phyloP scores from a whole-genome alignment of 2,888 invertebrate species.

The Tipula unca region DNA sequence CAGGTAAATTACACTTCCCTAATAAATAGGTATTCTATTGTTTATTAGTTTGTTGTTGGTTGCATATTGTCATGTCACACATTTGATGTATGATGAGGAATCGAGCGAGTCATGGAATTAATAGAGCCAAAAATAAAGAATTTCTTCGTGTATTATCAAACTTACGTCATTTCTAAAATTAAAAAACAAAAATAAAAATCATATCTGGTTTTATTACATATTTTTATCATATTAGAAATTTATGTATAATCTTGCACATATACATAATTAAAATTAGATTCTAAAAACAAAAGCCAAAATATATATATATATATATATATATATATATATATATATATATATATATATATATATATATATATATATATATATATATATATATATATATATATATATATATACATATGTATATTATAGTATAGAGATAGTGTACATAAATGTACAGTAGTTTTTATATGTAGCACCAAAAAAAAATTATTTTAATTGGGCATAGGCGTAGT shows the following conservation, averaged over 20 bases:
- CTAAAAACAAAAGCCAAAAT: not conserved
- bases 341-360: no score
- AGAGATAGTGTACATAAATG: not conserved
- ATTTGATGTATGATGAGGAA: not conserved
- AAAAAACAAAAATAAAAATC: not conserved
- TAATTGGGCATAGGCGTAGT: not conserved
- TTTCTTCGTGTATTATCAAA: not conserved
- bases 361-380: no score
- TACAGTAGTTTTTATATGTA: not conserved
- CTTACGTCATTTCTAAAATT: not conserved
- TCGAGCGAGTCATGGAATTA: not conserved
- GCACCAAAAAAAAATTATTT: not conserved
- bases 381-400: no score
- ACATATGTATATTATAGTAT: no score
- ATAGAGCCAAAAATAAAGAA: not conserved
- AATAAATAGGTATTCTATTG: not conserved
- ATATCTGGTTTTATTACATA: not conserved
- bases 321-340: no score
- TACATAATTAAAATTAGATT: not conserved
- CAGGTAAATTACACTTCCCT: conserved; percentile 56
- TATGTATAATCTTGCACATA: not conserved
- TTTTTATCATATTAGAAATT: not conserved
- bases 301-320: not conserved
- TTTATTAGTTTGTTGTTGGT: not conserved
- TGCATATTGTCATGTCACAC: not conserved